Evolutionary conservation across 2,113 vertebrate species (phyloP), one percentile per base, ranked within the genome.

Genomic region (Atlantisia rogersi): DNA sequence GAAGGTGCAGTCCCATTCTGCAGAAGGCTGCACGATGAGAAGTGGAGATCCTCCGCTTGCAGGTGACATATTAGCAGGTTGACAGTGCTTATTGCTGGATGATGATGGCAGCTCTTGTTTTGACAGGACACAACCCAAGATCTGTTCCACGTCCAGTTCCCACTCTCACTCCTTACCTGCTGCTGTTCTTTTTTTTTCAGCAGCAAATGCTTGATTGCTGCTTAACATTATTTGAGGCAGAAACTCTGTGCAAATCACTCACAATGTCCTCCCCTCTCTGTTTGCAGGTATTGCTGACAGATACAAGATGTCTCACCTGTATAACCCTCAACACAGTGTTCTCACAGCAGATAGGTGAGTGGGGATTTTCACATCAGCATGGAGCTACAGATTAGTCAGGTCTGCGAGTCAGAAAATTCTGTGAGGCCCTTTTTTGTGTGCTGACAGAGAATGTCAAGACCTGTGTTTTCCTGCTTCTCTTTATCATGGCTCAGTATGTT

Each of bases 401-500:
- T 79, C 79, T 56, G 59, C 55, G 91, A 81, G 82, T 71, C 76
- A 95, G 53, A 94, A 87, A 77, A 81, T 12, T 74, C 35, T 50
- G 64, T 0, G 0, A 91, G 53, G 71, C 40, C 50, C 35, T 91
- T 91, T 91, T 75, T 21, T 77, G 50, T 78, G 64, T 2, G 35
- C 68, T 92, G 94, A 95, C 90, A 94, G 91, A 60, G 84, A 75
- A 82, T 96, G 95, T 96, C 94, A 96, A 91, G 92, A 95, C 86
- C 92, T 94, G 68, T 91, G 78, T 84, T 97, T 96, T 86, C 94
- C 86, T 93, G 89, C 69, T 95, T 82, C 78, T 92, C 95, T 97
- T 97, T 95, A 96, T 97, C 95, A 94, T 58, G 64, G 52, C 58
- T 87, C 64, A 53, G 92, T 94, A 91, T 95, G 93, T 90, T 94